Evolutionary conservation across 2,113 vertebrate species (phyloP).

Genomic region (Ailuropoda melanoleuca): DNA sequence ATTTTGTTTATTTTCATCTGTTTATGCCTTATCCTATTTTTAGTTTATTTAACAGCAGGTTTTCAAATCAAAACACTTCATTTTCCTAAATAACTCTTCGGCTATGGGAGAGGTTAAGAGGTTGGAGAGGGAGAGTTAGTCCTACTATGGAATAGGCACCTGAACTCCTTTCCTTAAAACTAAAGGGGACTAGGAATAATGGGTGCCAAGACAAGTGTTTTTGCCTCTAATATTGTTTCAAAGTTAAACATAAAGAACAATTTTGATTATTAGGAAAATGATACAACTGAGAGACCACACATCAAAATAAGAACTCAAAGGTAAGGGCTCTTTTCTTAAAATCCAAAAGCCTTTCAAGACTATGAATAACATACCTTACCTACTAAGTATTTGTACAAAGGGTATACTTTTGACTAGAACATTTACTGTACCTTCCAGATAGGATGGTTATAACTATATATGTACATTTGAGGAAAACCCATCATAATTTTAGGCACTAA

Average conservation of each 20-base stretch:
- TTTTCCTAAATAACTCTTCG: background rate
- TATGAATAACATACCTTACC: background rate
- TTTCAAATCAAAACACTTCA: conserved; percentile 31
- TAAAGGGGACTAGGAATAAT: background rate
- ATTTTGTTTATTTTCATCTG: background rate
- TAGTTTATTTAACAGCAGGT: background rate
- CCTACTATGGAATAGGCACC: background rate
- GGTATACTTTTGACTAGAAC: background rate
- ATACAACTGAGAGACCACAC: background rate
- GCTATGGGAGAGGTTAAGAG: background rate
- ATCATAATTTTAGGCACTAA: background rate
- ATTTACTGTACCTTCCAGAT: background rate
- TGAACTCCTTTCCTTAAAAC: background rate
- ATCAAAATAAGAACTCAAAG: background rate
- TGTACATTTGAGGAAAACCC: conserved; percentile 21
- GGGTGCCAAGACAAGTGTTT: background rate
- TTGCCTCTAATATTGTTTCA: conserved; percentile 17
- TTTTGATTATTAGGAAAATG: background rate
- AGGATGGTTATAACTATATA: background rate
- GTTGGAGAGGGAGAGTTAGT: background rate
- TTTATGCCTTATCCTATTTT: background rate
- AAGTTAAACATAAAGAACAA: background rate
- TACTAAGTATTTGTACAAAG: background rate
- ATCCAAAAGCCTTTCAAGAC: background rate
- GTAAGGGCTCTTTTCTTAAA: background rate